Percentiles rank a stretch among this genome's conserved stretches.
Evolutionary conservation across 2,113 vertebrate species (phyloP).

Genomic region (Bucco capensis): DNA sequence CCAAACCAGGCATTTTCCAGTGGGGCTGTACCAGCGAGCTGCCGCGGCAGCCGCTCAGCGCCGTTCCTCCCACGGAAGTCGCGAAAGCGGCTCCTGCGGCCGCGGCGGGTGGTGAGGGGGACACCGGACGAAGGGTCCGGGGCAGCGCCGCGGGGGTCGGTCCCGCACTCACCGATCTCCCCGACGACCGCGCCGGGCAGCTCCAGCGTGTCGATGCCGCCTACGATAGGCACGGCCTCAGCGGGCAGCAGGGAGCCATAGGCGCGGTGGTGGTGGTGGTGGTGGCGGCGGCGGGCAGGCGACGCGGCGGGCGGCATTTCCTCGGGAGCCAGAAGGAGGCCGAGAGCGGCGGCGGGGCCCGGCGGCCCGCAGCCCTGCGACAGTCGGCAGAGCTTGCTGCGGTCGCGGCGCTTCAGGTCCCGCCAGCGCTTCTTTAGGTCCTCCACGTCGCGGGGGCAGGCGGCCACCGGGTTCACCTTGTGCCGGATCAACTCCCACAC

Average conservation of each 20-base stretch:
- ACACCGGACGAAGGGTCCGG: not conserved
- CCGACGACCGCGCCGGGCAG: slow-evolving; percentile 38
- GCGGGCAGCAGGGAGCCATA: not conserved
- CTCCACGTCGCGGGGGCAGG: slow-evolving; percentile 59
- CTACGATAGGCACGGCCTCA: slow-evolving; percentile 46
- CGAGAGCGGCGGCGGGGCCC: slow-evolving; percentile 11
- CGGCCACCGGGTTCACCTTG: slow-evolving; percentile 67
- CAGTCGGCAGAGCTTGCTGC: slow-evolving; percentile 60
- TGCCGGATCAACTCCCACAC: slow-evolving; percentile 59
- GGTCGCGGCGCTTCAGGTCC: slow-evolving; percentile 63
- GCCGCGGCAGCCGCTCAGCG: not conserved
- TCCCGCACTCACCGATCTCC: slow-evolving; percentile 33
- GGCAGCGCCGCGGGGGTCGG: not conserved
- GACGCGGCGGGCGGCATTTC: not conserved
- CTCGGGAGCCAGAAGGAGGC: slow-evolving; percentile 16
- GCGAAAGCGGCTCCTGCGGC: not conserved
- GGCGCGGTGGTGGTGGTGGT: not conserved
- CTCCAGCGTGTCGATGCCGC: slow-evolving; percentile 64
- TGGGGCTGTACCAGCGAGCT: not conserved
- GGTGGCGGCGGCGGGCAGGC: slow-evolving; percentile 7
- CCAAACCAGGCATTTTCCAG: rapidly evolving
- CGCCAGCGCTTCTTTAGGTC: slow-evolving; percentile 67
- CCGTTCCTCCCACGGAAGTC: not conserved
- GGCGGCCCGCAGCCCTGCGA: slow-evolving; percentile 34
- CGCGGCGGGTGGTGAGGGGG: too few relatives aligned